Evolutionary conservation across 2,113 vertebrate genomes (phyloP), one percentile per base, ranked within the genome.

Genomic region (Eira barbara): DNA sequence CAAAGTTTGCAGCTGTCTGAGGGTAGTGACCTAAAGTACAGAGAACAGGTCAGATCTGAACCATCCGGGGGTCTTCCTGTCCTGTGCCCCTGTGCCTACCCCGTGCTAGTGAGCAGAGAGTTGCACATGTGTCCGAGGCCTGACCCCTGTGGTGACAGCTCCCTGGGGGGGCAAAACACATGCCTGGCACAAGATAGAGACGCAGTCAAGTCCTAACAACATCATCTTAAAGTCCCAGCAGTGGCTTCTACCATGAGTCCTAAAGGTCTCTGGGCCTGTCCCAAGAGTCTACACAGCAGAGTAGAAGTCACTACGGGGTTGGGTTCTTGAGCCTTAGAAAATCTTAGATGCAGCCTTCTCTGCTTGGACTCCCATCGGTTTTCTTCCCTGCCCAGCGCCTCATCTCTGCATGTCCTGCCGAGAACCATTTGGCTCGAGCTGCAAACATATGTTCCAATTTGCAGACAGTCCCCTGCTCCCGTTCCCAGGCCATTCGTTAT

Each of bases 141-240:
- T 27, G 78, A 65, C 18, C 12, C 4, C 31, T 0, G 0, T 0
- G 7, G 25, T 4, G 4, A 29, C 27, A 17, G 86, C 34, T 34
- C 23, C 34, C 7, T 4, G 45, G 13, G 13, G 13, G 31, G 21
- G 15, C 2, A 7, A 78, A 57, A 67, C 4, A 27, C 73, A n/a
- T 15, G 55, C 29, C 89, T 49, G 34, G 76, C 45, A 9, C 31
- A 9, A 15, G n/a, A 20, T 0, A 36, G 65, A 63, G 55, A 15
- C 12, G 1, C 2, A 3, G 20, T 25, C 39, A 9, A 9, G n/a
- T 31, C 25, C 1, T 14, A 63, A 25, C 13, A 6, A 27, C 5
- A 2, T 57, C 45, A 42, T 10, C 45, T 31, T 52, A 63, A 88
- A 23, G 5, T 59, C 21, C 49, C n/a, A 21, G 47, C 71, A 9